Evolutionary conservation across 2,113 vertebrate species (phyloP).

Genomic region (Ahaetulla prasina): DNA sequence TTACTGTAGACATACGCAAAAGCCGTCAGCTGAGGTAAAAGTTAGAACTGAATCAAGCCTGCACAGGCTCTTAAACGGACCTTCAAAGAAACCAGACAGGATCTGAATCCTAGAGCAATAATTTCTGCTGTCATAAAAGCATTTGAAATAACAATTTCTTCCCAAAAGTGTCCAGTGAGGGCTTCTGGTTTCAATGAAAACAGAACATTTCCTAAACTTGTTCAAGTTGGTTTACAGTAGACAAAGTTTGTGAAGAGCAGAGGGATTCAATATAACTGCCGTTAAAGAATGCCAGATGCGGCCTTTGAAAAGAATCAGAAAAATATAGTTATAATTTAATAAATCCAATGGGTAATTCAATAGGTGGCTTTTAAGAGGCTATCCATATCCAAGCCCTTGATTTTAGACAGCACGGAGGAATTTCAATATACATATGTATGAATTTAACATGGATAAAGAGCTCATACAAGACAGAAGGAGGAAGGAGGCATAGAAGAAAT

Average conservation of each 20-base stretch:
- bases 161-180: constrained; percentile 53
- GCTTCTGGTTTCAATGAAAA: constrained; percentile 64
- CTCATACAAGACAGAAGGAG: not conserved
- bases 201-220: constrained; percentile 71
- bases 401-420: constrained; percentile 62
- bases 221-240: constrained; percentile 69
- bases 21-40: no score
- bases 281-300: constrained; percentile 77
- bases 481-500: not conserved
- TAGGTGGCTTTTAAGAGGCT: constrained; percentile 68
- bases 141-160: constrained; percentile 49
- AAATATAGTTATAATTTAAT: constrained; percentile 62
- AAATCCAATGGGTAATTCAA: constrained; percentile 70
- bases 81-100: not conserved
- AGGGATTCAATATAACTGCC: constrained; percentile 68
- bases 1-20: not conserved
- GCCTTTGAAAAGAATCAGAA: constrained; percentile 62
- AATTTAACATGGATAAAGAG: not conserved
- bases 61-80: not conserved
- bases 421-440: constrained; percentile 32
- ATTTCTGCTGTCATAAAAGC: not conserved
- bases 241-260: constrained; percentile 63
- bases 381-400: constrained; percentile 62
- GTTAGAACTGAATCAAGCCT: not conserved
- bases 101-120: not conserved